Evolutionary conservation across 1,140 invertebrate species (phyloP).

Genomic region (Aleiodes sp.): DNA sequence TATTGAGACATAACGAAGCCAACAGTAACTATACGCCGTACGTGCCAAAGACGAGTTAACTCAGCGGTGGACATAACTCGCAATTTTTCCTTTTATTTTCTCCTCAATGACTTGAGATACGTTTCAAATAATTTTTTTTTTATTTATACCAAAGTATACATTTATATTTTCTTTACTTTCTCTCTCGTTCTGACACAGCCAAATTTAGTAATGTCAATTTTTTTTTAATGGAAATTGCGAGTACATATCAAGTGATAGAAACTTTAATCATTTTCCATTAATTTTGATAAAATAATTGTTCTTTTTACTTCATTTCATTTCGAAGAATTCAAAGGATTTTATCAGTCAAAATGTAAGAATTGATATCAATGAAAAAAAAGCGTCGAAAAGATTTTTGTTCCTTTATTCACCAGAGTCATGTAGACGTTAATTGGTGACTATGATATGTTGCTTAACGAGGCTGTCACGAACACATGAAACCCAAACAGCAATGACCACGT

Average conservation of each 20-base stretch:
- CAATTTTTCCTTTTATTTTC: not conserved
- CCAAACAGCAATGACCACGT: conserved; percentile 24
- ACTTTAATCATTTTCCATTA: too few species aligned
- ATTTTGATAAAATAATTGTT: too few species aligned
- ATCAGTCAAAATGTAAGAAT: too few species aligned
- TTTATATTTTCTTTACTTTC: not conserved
- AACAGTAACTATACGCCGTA: conserved; percentile 14
- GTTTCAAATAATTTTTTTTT: conserved; percentile 13
- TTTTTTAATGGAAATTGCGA: not conserved
- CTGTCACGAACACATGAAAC: conserved; percentile 26
- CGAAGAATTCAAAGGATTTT: too few species aligned
- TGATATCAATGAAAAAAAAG: not conserved
- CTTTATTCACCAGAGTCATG: too few species aligned
- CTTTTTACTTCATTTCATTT: too few species aligned
- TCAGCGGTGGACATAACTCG: not conserved
- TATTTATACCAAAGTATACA: conserved; percentile 26
- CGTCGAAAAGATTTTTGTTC: not conserved
- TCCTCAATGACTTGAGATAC: not conserved
- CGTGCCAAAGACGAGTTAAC: conserved; percentile 29
- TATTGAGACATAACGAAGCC: conserved; percentile 10
- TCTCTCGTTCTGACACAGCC: too few species aligned
- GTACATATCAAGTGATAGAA: not conserved
- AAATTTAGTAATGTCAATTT: too few species aligned
- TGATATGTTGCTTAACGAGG: not conserved
- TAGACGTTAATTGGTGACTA: not conserved